Evolutionary conservation across 2,888 invertebrate species (phyloP), one percentile per base, ranked within the genome.

Genomic region (Tetheella fluctuosa): DNA sequence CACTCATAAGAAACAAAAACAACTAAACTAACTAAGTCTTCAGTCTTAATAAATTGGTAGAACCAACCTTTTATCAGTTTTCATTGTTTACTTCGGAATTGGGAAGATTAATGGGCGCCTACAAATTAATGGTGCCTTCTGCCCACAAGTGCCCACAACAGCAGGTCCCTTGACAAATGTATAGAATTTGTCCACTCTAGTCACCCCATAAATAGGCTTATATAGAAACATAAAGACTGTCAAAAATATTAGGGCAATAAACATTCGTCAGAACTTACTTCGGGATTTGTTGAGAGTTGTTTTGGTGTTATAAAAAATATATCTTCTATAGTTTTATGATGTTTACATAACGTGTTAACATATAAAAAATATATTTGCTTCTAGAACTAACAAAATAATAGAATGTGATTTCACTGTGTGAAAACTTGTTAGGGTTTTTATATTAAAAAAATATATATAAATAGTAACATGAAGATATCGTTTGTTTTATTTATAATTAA

Each of bases 1-100:
- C n/a, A n/a, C n/a, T n/a, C n/a, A n/a, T n/a, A n/a, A n/a, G n/a
- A n/a, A n/a, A n/a, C n/a, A n/a, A n/a, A n/a, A n/a, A n/a, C n/a
- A n/a, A n/a, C n/a, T n/a, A n/a, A n/a, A n/a, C n/a, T n/a, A n/a
- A n/a, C n/a, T n/a, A n/a, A n/a, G n/a, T 25, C 6, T 25, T 25
- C 6, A 25, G 6, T 25, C 2, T 4, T 25, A 25, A 25, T 25
- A 25, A 4, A 25, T 25, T 25, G 6, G 2, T 4, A 25, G 25
- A 25, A 66, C 70, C 58, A n/a, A n/a, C 68, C 70, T 70, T 75
- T 74, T 76, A 72, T 76, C 76, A 79, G 77, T 79, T 74, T 39
- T 79, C 78, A 83, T 85, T 86, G 85, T 85, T 80, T 79, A 75
- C 79, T 80, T 83, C 77, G 78, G 68, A 78, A 77, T 79, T 71